Evolutionary conservation across 2,888 invertebrate genomes (phyloP), one percentile per base, ranked within the genome.

Genomic region (Phengaris arion): DNA sequence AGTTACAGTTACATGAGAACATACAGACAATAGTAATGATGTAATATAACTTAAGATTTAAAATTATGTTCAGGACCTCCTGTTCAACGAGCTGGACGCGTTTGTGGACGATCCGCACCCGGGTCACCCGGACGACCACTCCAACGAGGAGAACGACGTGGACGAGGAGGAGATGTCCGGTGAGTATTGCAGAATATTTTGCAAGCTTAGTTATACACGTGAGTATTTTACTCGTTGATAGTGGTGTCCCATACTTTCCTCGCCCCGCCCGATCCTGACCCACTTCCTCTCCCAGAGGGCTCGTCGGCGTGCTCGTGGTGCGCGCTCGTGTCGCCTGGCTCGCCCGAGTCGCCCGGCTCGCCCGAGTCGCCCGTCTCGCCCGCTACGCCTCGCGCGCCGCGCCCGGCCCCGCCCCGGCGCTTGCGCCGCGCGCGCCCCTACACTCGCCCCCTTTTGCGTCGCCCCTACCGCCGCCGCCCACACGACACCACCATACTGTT

Each of bases 101-200:
- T 94, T 94, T 78, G 90, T 95, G 72, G 95, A 95, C 78, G 95
- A 96, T 68, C 90, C 90, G 76, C 94, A 93, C 80, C 86, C 87
- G 2, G 91, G 92, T 78, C 94, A 94, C 77, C 90, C 94, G n/a
- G 96, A 95, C 79, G 95, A 95, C 68, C 95, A 95, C 86, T 96
- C 95, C 5, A 96, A 95, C 82, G 97, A 97, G 84, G 98, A 98
- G 86, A 98, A 97, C 84, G 97, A 97, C 84, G 96, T 97, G 0
- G 97, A 98, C 85, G 96, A 97, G 80, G 97, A 97, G 88, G 97
- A 97, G 4, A 97, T 97, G 95, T 96, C 96, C 80, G 96, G 96
- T 95, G 94, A 93, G 84, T 88, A 9, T 10, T 13, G 46, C 7
- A 57, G n/a, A 3, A 10, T 35, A 35, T 64, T 64, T 35, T 12